phyloP scores from a whole-genome alignment of 2,113 vertebrate genomes.

The Gobiocypris rarus region DNA sequence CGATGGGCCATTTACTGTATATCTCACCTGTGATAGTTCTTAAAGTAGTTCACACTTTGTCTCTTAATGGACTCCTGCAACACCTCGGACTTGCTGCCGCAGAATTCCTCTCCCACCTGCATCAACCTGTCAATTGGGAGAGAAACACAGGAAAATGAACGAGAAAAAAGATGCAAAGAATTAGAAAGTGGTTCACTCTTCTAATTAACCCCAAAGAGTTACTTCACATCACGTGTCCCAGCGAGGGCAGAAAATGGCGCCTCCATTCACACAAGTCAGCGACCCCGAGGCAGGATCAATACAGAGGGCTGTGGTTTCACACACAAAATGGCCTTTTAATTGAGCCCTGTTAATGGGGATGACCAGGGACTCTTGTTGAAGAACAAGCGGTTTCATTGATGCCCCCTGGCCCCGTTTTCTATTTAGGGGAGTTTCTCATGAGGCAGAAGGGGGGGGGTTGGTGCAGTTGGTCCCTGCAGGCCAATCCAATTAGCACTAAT shows the following conservation, averaged over 20 bases:
- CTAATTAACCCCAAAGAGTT: conserved; percentile 46
- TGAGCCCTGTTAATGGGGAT: conserved; percentile 49
- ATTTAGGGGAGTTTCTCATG: conserved; percentile 36
- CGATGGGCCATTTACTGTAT: neutral
- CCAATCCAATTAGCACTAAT: conserved; percentile 61
- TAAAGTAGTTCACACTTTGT: conserved; percentile 98
- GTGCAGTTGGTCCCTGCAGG: neutral
- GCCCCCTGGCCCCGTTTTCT: conserved; percentile 25
- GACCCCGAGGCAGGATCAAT: conserved; percentile 38
- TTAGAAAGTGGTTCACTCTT: neutral
- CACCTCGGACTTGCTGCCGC: conserved; percentile 95
- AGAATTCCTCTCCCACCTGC: conserved; percentile 98
- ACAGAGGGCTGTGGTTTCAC: neutral
- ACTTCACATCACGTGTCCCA: conserved; percentile 33
- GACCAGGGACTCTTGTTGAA: neutral
- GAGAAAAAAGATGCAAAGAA: neutral
- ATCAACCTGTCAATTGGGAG: conserved; percentile 79
- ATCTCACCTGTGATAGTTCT: conserved; percentile 97
- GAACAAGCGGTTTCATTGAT: conserved; percentile 46
- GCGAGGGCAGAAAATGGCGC: neutral
- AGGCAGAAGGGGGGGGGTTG: neutral
- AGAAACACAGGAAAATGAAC: neutral
- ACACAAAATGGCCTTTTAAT: conserved; percentile 58
- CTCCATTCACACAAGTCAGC: conserved; percentile 28
- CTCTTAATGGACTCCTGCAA: conserved; percentile 97